phyloP scores from a whole-genome alignment of 2,797 vertebrate genomes.

The Hyperoplus immaculatus region DNA sequence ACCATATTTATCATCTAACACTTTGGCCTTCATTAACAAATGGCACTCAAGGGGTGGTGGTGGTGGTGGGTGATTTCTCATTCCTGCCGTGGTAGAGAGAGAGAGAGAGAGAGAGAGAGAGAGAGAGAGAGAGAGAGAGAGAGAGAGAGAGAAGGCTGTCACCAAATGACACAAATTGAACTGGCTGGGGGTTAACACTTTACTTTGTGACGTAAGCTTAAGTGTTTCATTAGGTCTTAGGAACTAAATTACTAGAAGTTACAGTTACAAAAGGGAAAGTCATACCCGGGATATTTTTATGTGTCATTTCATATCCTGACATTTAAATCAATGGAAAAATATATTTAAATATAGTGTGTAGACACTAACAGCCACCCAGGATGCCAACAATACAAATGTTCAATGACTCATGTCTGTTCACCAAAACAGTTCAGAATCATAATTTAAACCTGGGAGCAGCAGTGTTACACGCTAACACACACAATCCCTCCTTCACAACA shows the following conservation, averaged over 20 bases:
- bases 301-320: slow-evolving; percentile 17
- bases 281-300: background rate
- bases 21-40: slow-evolving; percentile 90
- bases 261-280: background rate
- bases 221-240: slow-evolving; percentile 47
- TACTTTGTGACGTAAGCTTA: slow-evolving; percentile 51
- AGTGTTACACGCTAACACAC: background rate
- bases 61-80: slow-evolving; percentile 75
- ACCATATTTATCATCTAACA: slow-evolving; percentile 88
- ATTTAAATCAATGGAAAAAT: slow-evolving; percentile 7
- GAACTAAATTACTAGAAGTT: slow-evolving; percentile 26
- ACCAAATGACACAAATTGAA: slow-evolving; percentile 60
- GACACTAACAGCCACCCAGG: slow-evolving; percentile 11
- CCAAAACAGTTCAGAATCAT: slow-evolving; percentile 38
- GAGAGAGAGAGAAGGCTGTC: slow-evolving; percentile 44
- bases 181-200: slow-evolving; percentile 47
- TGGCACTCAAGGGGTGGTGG: slow-evolving; percentile 80
- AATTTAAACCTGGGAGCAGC: slow-evolving; percentile 42
- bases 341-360: slow-evolving; percentile 17
- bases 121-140: slow-evolving; percentile 23
- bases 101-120: slow-evolving; percentile 14
- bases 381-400: slow-evolving; percentile 23
- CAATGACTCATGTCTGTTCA: slow-evolving; percentile 45
- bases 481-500: slow-evolving; percentile 29
- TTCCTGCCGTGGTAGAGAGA: slow-evolving; percentile 53